Base-by-base conservation (phyloP, 2,113 vertebrate genomes). In the Agapornis roseicollis region DNA sequence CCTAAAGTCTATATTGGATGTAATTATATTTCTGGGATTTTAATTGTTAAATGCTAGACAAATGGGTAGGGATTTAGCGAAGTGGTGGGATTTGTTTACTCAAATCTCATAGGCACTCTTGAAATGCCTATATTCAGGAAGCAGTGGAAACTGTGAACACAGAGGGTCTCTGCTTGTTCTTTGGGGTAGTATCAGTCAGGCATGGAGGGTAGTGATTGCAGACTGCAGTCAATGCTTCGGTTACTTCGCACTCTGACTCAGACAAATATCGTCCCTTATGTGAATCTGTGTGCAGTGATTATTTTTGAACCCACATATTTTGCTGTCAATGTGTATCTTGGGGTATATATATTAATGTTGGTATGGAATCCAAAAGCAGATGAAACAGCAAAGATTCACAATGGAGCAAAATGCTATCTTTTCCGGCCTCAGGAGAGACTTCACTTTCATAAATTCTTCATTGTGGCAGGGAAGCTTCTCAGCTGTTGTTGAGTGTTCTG, bases 201-300 rank as follows among this genome's bases (percentile, higher is more conserved):
- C 20, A 9, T 0, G 2, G 60, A 69, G n/a, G 33, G 29, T 2
- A 9, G 35, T 2, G 27, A 23, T 9, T 31, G 53, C 49, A 61
- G 29, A 7, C 46, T 52, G 15, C 12, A 14, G 23, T 31, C 41
- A 14, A 0, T 0, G 10, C 56, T 89, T 71, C 17, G 2, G 31
- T 61, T 20, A 6, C 37, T 46, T 19, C 28, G 3, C 14, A 2
- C 17, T 29, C 22, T 47, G 27, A 41, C 28, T 55, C 9, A 11
- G 20, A 23, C 12, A 39, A 44, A 42, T 20, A 6, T 7, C 29
- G 25, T 65, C 28, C 66, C 41, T 42, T 20, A 5, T 4, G 28
- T 29, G 42, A 24, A 2, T 35, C 49, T 46, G 23, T 44, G 78
- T 13, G 41, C 1, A 2, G 24, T 42, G 68, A 25, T 78, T 53